Conservation (phyloP, 37 sponge, comb jelly and placozoan species). For the Chondrosia reniformis region DNA sequence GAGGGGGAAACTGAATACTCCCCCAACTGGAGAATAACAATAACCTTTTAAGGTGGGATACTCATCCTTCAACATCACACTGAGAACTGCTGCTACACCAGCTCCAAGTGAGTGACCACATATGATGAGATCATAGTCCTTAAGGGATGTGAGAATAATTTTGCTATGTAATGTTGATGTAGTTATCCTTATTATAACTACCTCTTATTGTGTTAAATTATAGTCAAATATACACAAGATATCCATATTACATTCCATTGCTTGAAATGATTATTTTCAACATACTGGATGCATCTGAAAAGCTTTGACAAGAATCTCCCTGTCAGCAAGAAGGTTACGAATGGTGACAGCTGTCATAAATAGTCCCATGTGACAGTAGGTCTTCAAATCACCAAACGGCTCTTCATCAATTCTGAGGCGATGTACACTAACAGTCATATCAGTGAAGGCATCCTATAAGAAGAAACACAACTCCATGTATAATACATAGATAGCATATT, state of each 20-base stretch:
- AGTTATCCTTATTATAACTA: no score
- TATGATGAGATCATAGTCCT: constrained; percentile 26
- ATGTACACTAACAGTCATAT: constrained; percentile 4
- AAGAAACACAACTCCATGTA: no score
- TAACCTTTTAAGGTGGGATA: constrained; percentile 33
- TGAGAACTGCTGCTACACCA: constrained; percentile 45
- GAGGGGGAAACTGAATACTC: constrained; percentile 26
- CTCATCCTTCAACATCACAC: constrained; percentile 21
- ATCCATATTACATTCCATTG: no score
- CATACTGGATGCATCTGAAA: neutral
- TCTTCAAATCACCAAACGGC: constrained; percentile 6
- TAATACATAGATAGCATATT: neutral
- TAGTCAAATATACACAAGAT: no score
- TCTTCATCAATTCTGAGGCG: neutral
- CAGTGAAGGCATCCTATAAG: constrained; percentile 7
- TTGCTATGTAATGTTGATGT: no score
- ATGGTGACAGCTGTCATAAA: constrained; percentile 17
- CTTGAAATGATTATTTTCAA: no score
- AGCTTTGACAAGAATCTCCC: neutral
- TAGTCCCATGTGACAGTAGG: constrained; percentile 8
- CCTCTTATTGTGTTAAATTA: no score
- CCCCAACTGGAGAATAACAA: constrained; percentile 50
- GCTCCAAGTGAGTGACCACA: constrained; percentile 41
- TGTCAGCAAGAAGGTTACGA: neutral
- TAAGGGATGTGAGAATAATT: no score